A percentile compares a stretch with the other conserved stretches of the same genome.
These are phyloP conservation scores for Andrena bicolor DNA, from an alignment of 2,888 invertebrate species.

Conservation along the genomic window DNA sequence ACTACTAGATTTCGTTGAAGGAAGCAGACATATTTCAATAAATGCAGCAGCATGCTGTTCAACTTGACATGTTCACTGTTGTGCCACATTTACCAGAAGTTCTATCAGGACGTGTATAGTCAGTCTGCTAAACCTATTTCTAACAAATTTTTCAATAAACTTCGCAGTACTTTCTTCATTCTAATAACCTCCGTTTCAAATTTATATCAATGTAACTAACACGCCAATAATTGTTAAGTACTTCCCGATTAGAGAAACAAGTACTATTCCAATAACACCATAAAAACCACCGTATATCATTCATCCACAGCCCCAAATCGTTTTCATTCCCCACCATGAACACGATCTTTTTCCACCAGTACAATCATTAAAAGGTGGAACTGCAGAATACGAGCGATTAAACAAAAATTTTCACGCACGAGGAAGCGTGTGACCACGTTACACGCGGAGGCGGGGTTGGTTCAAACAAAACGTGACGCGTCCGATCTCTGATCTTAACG, in stretches of 20 bases:
- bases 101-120: too few relatives aligned
- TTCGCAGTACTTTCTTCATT: not conserved
- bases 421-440: not conserved
- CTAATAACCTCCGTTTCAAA: not conserved
- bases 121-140: too few relatives aligned
- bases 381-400: not conserved
- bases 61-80: too few relatives aligned
- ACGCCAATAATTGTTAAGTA: too few relatives aligned
- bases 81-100: too few relatives aligned
- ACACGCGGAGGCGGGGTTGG: not conserved
- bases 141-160: not conserved
- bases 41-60: too few relatives aligned
- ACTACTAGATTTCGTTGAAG: too few relatives aligned
- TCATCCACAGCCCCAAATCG: not conserved
- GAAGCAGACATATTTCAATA: too few relatives aligned
- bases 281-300: too few relatives aligned
- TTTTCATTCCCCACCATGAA: not conserved
- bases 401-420: not conserved
- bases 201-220: too few relatives aligned
- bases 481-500: not conserved
- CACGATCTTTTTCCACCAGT: not conserved
- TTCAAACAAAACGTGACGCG: not conserved
- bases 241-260: too few relatives aligned
- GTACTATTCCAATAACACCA: too few relatives aligned
- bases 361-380: not conserved